phyloP scores from a whole-genome alignment of 2,888 invertebrate species.

The Andrena dorsata region DNA sequence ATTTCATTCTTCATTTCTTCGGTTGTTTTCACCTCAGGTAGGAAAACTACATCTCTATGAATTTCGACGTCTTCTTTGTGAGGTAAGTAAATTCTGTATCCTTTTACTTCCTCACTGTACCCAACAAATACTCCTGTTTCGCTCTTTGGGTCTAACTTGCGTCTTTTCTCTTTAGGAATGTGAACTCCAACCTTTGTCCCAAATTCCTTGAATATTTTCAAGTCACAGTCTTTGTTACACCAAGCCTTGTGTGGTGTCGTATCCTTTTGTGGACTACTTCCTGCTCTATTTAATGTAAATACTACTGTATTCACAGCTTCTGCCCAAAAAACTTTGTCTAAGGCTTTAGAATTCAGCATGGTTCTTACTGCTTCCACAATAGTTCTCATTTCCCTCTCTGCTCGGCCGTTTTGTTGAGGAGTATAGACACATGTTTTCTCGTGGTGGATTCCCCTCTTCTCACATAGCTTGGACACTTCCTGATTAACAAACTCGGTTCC shows the following conservation, averaged over 20 bases:
- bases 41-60: neutral
- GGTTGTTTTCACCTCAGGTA: neutral
- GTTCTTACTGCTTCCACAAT: neutral
- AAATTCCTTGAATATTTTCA: neutral
- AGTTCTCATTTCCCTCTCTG: neutral
- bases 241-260: neutral
- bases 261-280: neutral
- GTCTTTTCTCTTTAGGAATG: conserved; percentile 9
- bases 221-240: neutral
- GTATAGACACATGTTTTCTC: neutral
- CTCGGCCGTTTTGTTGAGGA: conserved; percentile 10
- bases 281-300: neutral
- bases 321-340: conserved; percentile 5
- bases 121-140: neutral
- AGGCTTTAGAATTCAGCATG: neutral
- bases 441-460: neutral
- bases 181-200: neutral
- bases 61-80: neutral
- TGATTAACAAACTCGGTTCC: neutral
- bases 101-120: conserved; percentile 9
- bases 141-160: neutral
- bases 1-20: neutral
- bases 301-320: conserved; percentile 3
- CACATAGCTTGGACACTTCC: neutral
- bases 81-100: neutral